Evolutionary conservation across 2,888 invertebrate genomes (phyloP), one percentile per base, ranked within the genome.

Genomic region (Kuschelorhynchus macadamiae): DNA sequence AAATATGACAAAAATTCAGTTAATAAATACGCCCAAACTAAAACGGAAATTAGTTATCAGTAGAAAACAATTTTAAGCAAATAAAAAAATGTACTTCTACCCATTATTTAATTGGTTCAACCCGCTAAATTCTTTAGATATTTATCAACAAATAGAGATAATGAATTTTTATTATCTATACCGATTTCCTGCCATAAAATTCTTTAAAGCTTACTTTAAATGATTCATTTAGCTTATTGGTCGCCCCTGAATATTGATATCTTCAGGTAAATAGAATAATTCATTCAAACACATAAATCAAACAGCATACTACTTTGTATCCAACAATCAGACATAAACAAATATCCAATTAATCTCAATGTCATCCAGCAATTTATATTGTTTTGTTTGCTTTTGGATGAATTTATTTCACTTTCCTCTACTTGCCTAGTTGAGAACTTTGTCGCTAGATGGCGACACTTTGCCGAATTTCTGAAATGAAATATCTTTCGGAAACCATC

Each of bases 401-500:
- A 17, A 50, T 36, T n/a, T 36, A 36, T 8, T 36, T 25, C 4
- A 25, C 36, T 36, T 32, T 32, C 50, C 32, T 50, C 17, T 50
- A 14, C 12, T 50, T 50, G 33, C 32, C 16, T 50, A 36, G 50
- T 50, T 36, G 12, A 20, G 21, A n/a, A 32, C 18, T 16, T 11
- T 12, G 20, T 20, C 81, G 74, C 77, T 80, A 81, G 81, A 81
- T 81, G 81, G 80, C 81, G 72, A 55, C 69, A 67, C 30, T 20
- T 5, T 53, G 25, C 25, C 49, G 46, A 60, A 41, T 60, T 53
- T 65, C 42, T 42, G 44, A 56, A 56, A 41, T 55, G 63, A 50
- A 36, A 25, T 30, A 25, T 25, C 25, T 3, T 7, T 25, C 4
- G 7, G 3, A 7, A 5, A 5, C 4, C 25, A 25, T 7, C 25